Conservation (phyloP, 2,888 invertebrate species). For the Metacarcinus magister region DNA sequence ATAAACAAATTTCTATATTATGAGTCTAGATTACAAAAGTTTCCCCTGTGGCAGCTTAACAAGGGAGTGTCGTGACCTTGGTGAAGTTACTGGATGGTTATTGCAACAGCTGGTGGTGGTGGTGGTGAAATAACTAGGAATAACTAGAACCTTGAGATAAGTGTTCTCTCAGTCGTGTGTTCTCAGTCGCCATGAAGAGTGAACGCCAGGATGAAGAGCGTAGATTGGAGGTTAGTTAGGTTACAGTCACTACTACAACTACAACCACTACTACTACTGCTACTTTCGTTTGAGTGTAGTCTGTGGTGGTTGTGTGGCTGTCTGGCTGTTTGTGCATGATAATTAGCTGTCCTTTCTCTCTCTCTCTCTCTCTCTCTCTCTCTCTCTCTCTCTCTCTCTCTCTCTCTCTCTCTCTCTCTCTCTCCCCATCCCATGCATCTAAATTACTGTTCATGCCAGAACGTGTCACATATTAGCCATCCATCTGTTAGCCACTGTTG, state of each 20-base stretch:
- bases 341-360: not conserved
- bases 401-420: no score
- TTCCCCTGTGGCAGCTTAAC: not conserved
- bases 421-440: no score
- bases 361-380: no score
- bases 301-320: constrained; percentile 44
- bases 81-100: constrained; percentile 53
- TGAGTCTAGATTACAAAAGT: not conserved
- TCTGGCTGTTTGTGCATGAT: constrained; percentile 15
- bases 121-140: constrained; percentile 33
- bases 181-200: constrained; percentile 72
- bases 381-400: no score
- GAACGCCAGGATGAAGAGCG: constrained; percentile 78
- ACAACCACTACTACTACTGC: not conserved
- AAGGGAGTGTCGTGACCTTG: not conserved
- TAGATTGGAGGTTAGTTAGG: constrained; percentile 78
- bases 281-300: not conserved
- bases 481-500: not conserved
- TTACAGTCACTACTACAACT: not conserved
- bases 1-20: not conserved
- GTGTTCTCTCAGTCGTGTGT: constrained; percentile 45
- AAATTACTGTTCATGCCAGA: no score
- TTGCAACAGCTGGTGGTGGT: constrained; percentile 38
- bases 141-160: constrained; percentile 65
- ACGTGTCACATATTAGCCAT: not conserved